A percentile compares a stretch with the other conserved stretches of the same genome.
phyloP scores from a whole-genome alignment of 2,888 invertebrate genomes.

The Torymus aiolomorphi region DNA sequence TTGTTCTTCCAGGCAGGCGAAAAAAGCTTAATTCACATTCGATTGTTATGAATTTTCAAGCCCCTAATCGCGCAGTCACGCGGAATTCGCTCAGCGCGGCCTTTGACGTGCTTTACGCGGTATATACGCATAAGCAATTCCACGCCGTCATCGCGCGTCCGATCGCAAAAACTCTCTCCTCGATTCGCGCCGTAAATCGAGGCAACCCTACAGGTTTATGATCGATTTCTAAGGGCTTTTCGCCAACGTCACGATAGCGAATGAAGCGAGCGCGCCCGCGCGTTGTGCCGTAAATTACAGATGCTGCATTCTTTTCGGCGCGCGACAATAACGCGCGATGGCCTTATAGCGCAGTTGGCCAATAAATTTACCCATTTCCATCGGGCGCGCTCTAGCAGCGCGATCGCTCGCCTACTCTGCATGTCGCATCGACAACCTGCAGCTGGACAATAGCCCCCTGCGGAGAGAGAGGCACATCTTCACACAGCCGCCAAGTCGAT shows the following conservation, averaged over 20 bases:
- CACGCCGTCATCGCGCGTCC: no score
- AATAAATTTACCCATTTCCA: slow-evolving; percentile 19
- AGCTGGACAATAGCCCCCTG: not conserved
- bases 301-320: not conserved
- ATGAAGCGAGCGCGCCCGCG: slow-evolving; percentile 6
- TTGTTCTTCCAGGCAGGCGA: not conserved
- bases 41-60: slow-evolving; percentile 9
- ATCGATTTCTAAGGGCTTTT: not conserved
- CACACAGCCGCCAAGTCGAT: not conserved
- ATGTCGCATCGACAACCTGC: no score
- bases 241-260: slow-evolving; percentile 19
- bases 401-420: no score
- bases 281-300: no score
- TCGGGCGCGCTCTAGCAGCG: not conserved
- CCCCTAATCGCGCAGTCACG: not conserved
- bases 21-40: not conserved
- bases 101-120: not conserved
- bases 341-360: not conserved
- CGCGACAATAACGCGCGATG: not conserved
- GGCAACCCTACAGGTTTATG: not conserved
- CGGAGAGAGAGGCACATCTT: slow-evolving; percentile 19
- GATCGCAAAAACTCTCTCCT: not conserved
- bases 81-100: not conserved
- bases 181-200: slow-evolving; percentile 3
- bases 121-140: no score